Base-by-base conservation (phyloP, 1,140 invertebrate genomes). In the Notospermus geniculatus region DNA sequence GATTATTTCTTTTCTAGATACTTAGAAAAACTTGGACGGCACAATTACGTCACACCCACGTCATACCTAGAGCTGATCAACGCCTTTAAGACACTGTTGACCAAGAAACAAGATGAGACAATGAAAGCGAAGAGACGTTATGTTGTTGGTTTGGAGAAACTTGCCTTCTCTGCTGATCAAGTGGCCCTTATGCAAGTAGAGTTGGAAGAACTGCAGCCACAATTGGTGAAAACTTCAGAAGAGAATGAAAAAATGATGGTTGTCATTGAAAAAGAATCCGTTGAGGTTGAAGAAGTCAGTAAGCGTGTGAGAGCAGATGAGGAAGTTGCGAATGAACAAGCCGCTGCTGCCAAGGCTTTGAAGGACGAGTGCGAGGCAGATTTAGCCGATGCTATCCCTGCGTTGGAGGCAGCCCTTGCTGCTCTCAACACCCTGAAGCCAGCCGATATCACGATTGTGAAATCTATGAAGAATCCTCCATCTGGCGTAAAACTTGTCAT, bases 31-130 rank as follows among this genome's bases (percentile, higher is more conserved):
- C 84, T 86, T 2, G 87, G 87, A 0, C 85, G 91, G 54, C 87
- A 89, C 75, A 92, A 90, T 22, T 95, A 95, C 72, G 87, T 95
- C 13, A 96, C 93, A 0, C 92, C 93, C 0, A 90, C 91, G 2
- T 92, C 91, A 0, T 96, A 94, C 77, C 84, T 95, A 43, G 90
- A 93, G 79, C 82, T 95, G 29, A 93, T 96, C 41, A 86, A 87
- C 63, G 88, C 88, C 0, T 95, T 92, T 74, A 88, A 89, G 25
- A 85, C 84, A 0, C 80, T 95, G 13, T 90, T 91, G 22, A 86
- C 84, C 9, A 82, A 82, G 57, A 94, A 93, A 77, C 91, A 93
- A 78, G 84, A 87, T 60, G 89, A 93, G 74, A 84, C 91, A 0
- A 87, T 86, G 80, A 81, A 85, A 50, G 88, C 88, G 1, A 93